These are phyloP conservation scores for Calameuta pallipes DNA, from an alignment of 2,888 invertebrate species.

Conservation along the genomic window DNA sequence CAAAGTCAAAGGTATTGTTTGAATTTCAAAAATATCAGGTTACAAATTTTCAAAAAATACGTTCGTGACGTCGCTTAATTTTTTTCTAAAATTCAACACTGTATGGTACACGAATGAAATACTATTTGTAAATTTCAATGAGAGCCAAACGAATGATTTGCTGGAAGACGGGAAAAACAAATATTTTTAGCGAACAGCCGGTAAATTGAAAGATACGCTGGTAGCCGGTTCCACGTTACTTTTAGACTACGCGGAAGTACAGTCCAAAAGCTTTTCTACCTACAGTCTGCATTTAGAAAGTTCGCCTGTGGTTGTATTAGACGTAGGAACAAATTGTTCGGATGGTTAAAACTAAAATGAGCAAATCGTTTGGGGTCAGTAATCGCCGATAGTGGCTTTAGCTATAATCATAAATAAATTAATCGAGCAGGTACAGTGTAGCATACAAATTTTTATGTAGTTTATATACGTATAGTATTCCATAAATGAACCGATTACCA, in stretches of 20 bases:
- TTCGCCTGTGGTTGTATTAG: not conserved
- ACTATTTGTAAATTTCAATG: no score
- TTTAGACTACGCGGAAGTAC: not conserved
- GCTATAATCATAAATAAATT: no score
- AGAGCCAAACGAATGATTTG: not conserved
- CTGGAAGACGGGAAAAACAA: not conserved
- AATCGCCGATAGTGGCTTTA: no score
- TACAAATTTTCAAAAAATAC: not conserved
- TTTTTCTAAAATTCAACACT: not conserved
- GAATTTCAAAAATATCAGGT: not conserved
- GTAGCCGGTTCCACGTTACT: not conserved
- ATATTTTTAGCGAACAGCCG: not conserved
- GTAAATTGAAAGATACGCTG: not conserved
- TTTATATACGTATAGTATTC: no score
- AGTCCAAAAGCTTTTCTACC: not conserved
- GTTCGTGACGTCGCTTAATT: not conserved
- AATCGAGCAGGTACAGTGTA: no score
- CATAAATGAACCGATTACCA: no score
- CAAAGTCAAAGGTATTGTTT: not conserved
- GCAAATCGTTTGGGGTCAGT: no score
- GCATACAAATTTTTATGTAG: no score
- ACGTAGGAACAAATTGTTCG: not conserved
- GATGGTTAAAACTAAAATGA: not conserved
- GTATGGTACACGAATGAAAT: no score
- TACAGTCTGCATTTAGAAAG: not conserved